phyloP scores from a whole-genome alignment of 2,113 vertebrate species.

The Amphiprion percula region DNA sequence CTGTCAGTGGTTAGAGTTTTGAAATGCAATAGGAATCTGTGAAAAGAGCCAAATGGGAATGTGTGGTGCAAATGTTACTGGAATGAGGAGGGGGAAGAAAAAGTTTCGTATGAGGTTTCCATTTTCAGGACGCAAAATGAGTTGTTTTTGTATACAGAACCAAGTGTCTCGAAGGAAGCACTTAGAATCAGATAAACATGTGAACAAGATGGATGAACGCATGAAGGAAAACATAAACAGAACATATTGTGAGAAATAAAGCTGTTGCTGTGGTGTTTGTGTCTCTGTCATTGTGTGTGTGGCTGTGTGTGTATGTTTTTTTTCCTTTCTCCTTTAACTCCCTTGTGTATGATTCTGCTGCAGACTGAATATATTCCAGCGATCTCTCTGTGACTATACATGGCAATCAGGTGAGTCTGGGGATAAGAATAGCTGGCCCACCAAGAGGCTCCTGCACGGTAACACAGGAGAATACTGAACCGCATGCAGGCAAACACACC shows the following conservation, averaged over 20 bases:
- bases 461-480: conserved; percentile 37
- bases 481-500: background rate
- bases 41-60: conserved; percentile 57
- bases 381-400: conserved; percentile 66
- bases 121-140: conserved; percentile 54
- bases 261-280: background rate
- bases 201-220: conserved; percentile 28
- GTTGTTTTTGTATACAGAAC: conserved; percentile 51
- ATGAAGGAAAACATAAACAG: background rate
- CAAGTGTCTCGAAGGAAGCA: conserved; percentile 30
- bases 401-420: conserved; percentile 70
- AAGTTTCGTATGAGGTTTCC: conserved; percentile 22
- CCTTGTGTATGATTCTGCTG: conserved; percentile 23
- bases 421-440: conserved; percentile 52
- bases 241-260: conserved; percentile 5
- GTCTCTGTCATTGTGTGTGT: background rate
- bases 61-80: conserved; percentile 63
- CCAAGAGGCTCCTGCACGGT: conserved; percentile 29
- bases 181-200: conserved; percentile 42
- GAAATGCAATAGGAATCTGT: conserved; percentile 68
- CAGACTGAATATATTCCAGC: conserved; percentile 43
- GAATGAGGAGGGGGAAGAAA: conserved; percentile 18
- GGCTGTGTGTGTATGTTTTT: background rate
- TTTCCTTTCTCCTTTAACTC: background rate
- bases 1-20: conserved; percentile 59